Evolutionary conservation across 1,140 invertebrate species (phyloP), one percentile per base, ranked within the genome.

Genomic region (Armadillidium nasatum): DNA sequence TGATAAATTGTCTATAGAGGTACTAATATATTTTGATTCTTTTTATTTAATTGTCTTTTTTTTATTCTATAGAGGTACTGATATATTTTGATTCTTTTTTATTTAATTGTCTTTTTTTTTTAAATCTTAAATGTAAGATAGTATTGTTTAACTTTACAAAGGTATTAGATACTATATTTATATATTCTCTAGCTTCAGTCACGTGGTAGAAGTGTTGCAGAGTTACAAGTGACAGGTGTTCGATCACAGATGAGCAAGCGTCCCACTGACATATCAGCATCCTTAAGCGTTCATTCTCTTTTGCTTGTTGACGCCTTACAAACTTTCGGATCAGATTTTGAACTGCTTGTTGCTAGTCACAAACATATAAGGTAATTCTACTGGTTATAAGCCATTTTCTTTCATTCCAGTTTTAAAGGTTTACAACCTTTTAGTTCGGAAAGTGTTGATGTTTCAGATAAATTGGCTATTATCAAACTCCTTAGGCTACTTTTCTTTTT

Each of bases 261-360:
- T 72, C 88, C 89, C 0, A 87, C 87, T 44, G 92, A 95, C 84
- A 88, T 90, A 0, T 90, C 89, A 76, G 85, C 95, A 10, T 90
- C 90, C 0, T 88, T 98, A 54, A 94, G 93, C 45, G 94, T 98
- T 11, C 94, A 97, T 85, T 94, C 94, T 79, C 87, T 98, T 71
- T 86, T 98, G 10, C 84, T 98, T 10, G 95, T 96, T 0, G 96
- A 98, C 87, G 95, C 95, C 67, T 86, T 97, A 79, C 96, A 98
- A 85, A 94, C 93, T 10, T 96, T 94, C 85, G 95, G 96, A 0
- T 90, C 91, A 2, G 95, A 98, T 86, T 98, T 96, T 87, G 95
- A 97, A 83, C 85, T 98, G 9, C 86, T 98, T 1, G 90, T 97
- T 11, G 95, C 95, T 10, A 97, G 94, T 84, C 95, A 97, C 85